phyloP scores from a whole-genome alignment of 2,797 vertebrate genomes.

The Macrochelys suwanniensis region DNA sequence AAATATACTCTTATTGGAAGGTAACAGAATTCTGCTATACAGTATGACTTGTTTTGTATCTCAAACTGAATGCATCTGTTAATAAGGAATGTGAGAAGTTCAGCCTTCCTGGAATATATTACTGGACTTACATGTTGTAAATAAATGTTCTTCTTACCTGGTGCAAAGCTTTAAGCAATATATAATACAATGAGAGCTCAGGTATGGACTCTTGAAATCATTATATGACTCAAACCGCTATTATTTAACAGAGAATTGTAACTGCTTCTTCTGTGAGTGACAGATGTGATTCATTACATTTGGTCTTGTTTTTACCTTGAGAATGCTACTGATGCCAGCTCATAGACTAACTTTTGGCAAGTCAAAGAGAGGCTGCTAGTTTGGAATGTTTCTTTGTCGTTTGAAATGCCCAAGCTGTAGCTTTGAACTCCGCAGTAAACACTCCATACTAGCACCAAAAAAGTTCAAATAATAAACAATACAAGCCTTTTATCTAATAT shows the following conservation, averaged over 20 bases:
- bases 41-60: conserved; percentile 35
- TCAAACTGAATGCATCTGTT: conserved; percentile 37
- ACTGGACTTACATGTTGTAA: background rate
- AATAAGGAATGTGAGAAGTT: conserved; percentile 6
- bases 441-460: conserved; percentile 50
- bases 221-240: conserved; percentile 34
- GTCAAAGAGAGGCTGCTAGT: conserved; percentile 54
- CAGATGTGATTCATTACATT: conserved; percentile 31
- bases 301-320: conserved; percentile 34
- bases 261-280: conserved; percentile 48
- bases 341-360: conserved; percentile 42
- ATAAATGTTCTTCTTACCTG: background rate
- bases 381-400: conserved; percentile 57
- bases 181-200: background rate
- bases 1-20: conserved; percentile 52
- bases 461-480: conserved; percentile 63
- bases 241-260: conserved; percentile 39
- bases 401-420: conserved; percentile 62
- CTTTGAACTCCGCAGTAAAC: conserved; percentile 35
- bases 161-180: conserved; percentile 6
- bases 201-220: background rate
- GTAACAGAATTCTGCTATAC: conserved; percentile 35
- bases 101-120: conserved; percentile 22
- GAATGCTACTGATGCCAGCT: conserved; percentile 26
- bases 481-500: conserved; percentile 67